Evolutionary conservation across 2,888 invertebrate species (phyloP), one percentile per base, ranked within the genome.

Genomic region (Polydrusus pterygomalis): DNA sequence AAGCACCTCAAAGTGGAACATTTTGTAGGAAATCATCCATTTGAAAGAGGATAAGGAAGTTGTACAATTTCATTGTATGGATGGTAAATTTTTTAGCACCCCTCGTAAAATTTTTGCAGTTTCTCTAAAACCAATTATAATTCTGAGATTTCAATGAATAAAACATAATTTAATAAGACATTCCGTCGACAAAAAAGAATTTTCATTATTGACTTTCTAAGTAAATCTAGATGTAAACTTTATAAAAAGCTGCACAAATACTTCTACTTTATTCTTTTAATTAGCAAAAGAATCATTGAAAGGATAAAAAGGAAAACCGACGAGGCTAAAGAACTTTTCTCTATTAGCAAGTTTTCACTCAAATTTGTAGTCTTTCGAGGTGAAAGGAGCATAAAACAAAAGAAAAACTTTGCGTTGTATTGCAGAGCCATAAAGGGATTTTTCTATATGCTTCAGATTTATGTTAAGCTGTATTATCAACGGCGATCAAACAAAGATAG

Each of bases 241-340:
- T 56, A 56, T 56, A 34, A 56, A 34, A 56, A 56, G 15, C 34
- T n/a, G 34, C n/a, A 34, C 56, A 56, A 56, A 56, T 34, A 56
- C 25, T 56, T 56, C 15, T 56, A 56, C 56, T 56, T 56, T 56
- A 56, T 56, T 56, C 56, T 34, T 51, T 34, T 56, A 56, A 56
- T 56, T 56, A 56, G 56, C 56, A 30, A 30, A 34, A 13, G 34
- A 56, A 25, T 56, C 56, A 56, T 56, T 56, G 56, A 56, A 56
- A 56, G 15, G 20, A 56, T 2, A 15, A 34, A 56, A 34, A 34
- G 56, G 15, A 56, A 56, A 56, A 30, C 56, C 51, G 51, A 51
- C 17, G 11, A 51, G 56, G 34, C 34, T 34, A 20, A 15, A 56
- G 56, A 56, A 56, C 56, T 56, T 56, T 56, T 34, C 56, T 34